Evolutionary conservation across 2,113 vertebrate species (phyloP), one percentile per base, ranked within the genome.

Genomic region (Lutjanus erythropterus): DNA sequence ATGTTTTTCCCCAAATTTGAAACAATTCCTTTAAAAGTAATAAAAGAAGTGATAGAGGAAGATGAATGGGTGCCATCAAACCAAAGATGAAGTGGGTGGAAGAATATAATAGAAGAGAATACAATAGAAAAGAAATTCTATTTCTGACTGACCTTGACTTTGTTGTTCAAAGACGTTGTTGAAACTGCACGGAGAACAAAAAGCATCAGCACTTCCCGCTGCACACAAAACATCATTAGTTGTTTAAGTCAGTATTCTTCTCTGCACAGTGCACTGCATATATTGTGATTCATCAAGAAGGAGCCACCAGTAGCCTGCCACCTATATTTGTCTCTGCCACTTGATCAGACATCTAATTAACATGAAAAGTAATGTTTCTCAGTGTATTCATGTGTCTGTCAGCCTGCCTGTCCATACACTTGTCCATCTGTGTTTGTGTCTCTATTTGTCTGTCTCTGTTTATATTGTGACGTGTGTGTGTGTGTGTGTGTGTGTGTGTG

Each of bases 331-430:
- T 90, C 80, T 89, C 50, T 71, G 75, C 74, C 78, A 81, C 80
- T 72, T 78, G 78, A 85, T 86, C 71, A 88, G 78, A 88, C 80
- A 81, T 67, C 82, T 87, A 83, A 89, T 92, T 88, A 87, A 78
- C 62, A 82, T 86, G 85, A 88, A 81, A 87, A 88, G 69, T 78
- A 72, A 88, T 81, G 84, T 72, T 72, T 81, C 74, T 71, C 33
- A 0, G 60, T 56, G 19, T 71, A 84, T 84, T 87, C 64, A 78
- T 89, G 56, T 79, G 52, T 75, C 56, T 58, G 71, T 72, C 84
- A 68, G 68, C 53, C 46, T 68, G 49, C 64, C 80, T 46, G 71
- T 88, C 77, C 59, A 69, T 73, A 82, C 44, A 74, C 23, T 64
- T 68, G 69, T 75, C 67, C 7, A 1, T 25, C 42, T 66, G 23